phyloP scores from a whole-genome alignment of 2,797 vertebrate species.

The Nyctibius grandis region DNA sequence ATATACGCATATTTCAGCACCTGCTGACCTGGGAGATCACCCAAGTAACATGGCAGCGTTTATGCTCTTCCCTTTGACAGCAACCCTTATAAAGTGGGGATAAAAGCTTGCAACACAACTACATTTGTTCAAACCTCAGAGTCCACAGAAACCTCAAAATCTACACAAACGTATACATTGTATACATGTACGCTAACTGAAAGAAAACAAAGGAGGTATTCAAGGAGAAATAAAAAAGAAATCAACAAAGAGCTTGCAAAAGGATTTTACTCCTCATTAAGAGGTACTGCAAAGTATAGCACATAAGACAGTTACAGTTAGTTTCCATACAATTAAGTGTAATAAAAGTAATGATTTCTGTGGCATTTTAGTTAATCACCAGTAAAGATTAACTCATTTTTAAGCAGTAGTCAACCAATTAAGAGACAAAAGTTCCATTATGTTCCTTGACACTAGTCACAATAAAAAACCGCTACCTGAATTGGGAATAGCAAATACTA shows the following conservation, averaged over 20 bases:
- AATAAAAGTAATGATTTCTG: background rate
- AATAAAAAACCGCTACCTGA: background rate
- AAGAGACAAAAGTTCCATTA: background rate
- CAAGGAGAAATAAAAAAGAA: background rate
- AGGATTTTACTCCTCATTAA: background rate
- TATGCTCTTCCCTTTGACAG: background rate
- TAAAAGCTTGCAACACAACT: background rate
- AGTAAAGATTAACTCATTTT: background rate
- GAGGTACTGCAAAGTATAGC: background rate
- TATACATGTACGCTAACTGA: rapidly evolving
- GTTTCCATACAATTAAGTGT: background rate
- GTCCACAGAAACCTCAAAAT: background rate
- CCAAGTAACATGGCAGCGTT: background rate
- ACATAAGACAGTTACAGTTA: background rate
- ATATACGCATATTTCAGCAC: background rate
- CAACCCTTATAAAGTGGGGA: background rate
- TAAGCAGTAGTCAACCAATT: background rate
- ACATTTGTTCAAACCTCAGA: background rate
- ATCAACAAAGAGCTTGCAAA: background rate
- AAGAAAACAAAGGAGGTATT: background rate
- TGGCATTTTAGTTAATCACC: background rate
- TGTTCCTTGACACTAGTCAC: background rate
- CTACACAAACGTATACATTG: background rate
- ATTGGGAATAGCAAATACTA: background rate
- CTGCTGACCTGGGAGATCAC: background rate